These are phyloP conservation scores for Drosophila diplacantha DNA, from an alignment of 2,888 invertebrate genomes.

Conservation along the genomic window DNA sequence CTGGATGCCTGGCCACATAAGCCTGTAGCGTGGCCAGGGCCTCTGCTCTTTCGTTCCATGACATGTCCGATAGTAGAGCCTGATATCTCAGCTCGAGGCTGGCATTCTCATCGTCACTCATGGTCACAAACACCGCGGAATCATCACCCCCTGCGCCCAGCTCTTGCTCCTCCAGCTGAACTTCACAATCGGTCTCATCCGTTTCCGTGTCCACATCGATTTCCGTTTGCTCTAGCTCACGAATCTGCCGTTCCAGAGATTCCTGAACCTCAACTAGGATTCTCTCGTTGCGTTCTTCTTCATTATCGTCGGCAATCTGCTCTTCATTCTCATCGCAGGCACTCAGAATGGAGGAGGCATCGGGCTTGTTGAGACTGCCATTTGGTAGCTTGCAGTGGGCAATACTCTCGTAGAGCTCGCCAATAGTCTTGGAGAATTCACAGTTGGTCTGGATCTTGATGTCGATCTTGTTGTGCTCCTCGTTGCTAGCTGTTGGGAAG, in stretches of 20 bases:
- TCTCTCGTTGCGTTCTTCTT: constrained; percentile 83
- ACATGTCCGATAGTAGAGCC: constrained; percentile 85
- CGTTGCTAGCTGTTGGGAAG: constrained; percentile 40
- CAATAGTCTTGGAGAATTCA: constrained; percentile 77
- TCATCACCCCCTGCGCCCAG: constrained; percentile 58
- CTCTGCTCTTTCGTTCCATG: constrained; percentile 91
- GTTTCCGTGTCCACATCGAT: constrained; percentile 89
- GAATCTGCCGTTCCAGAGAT: constrained; percentile 85
- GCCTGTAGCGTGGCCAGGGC: constrained; percentile 87
- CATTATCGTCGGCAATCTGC: constrained; percentile 79
- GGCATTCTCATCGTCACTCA: constrained; percentile 77
- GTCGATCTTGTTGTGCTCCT: constrained; percentile 76
- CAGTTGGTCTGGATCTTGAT: constrained; percentile 78
- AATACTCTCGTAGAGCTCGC: constrained; percentile 76
- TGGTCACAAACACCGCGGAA: constrained; percentile 73
- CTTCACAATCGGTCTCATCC: constrained; percentile 82
- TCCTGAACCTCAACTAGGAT: constrained; percentile 88
- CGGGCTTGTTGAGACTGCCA: constrained; percentile 46
- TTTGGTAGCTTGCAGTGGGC: constrained; percentile 56
- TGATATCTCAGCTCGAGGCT: constrained; percentile 84
- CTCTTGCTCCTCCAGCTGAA: constrained; percentile 73
- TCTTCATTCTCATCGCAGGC: constrained; percentile 80
- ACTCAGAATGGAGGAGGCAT: constrained; percentile 56
- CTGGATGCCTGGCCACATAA: constrained; percentile 92
- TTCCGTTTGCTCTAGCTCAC: constrained; percentile 84